A percentile compares a stretch with the other conserved stretches of the same genome.
phyloP scores from a whole-genome alignment of 2,888 invertebrate genomes.

The Ecliptopera silaceata region DNA sequence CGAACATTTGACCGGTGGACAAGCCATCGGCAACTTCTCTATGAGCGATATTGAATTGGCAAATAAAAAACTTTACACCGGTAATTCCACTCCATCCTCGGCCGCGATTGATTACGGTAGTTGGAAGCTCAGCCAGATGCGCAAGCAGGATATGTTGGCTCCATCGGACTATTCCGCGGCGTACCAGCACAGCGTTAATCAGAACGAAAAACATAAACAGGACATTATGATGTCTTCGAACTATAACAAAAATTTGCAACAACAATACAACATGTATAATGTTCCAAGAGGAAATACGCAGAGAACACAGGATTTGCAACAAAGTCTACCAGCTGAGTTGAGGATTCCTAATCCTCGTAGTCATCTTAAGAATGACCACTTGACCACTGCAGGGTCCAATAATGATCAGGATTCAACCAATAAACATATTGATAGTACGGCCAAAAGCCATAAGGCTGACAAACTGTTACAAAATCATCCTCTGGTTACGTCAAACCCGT shows the following conservation, averaged over 20 bases:
- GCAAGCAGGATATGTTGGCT: constrained; percentile 62
- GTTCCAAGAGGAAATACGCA: constrained; percentile 57
- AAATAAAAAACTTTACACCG: constrained; percentile 70
- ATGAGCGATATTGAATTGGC: constrained; percentile 74
- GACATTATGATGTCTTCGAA: constrained; percentile 54
- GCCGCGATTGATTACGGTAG: constrained; percentile 70
- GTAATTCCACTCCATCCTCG: constrained; percentile 55
- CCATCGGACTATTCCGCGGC: constrained; percentile 69
- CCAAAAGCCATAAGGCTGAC: constrained; percentile 67
- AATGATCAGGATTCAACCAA: constrained; percentile 52
- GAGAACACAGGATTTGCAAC: constrained; percentile 64
- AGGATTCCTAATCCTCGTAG: constrained; percentile 74
- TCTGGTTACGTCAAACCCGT: constrained; percentile 64
- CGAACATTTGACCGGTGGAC: constrained; percentile 57
- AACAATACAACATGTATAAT: constrained; percentile 64
- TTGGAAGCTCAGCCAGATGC: constrained; percentile 70
- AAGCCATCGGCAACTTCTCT: constrained; percentile 63
- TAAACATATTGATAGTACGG: constrained; percentile 59
- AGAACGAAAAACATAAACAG: constrained; percentile 62
- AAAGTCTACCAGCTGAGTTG: constrained; percentile 64
- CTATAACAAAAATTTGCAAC: constrained; percentile 69
- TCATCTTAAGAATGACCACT: constrained; percentile 60
- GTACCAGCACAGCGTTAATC: constrained; percentile 50
- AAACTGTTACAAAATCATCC: constrained; percentile 68
- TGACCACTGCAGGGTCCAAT: constrained; percentile 48